Evolutionary conservation across 2,888 invertebrate species (phyloP).

Genomic region (Opisthograptis luteolata): DNA sequence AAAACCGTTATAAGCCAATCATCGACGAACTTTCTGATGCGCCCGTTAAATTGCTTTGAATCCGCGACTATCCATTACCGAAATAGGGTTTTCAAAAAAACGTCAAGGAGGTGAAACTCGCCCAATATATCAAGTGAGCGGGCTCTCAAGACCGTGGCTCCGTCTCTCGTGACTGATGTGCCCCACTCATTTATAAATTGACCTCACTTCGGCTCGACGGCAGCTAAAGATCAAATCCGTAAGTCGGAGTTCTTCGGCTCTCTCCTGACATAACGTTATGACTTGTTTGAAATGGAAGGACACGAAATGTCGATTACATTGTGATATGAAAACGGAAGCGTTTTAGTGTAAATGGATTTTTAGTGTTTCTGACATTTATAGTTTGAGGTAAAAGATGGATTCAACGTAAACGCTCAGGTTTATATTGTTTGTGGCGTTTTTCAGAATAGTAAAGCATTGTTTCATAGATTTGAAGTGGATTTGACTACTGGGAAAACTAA

Average conservation of each 20-base stretch:
- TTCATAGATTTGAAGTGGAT: no score
- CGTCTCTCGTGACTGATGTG: slow-evolving; percentile 67
- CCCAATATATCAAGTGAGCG: slow-evolving; percentile 67
- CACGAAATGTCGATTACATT: slow-evolving; percentile 25
- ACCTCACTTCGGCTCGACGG: slow-evolving; percentile 53
- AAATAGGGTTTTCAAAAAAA: slow-evolving; percentile 69
- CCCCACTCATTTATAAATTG: slow-evolving; percentile 75
- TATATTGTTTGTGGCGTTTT: no score
- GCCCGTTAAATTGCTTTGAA: slow-evolving; percentile 60
- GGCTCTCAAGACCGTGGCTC: slow-evolving; percentile 48
- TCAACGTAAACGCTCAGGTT: not conserved
- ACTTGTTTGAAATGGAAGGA: slow-evolving; percentile 25
- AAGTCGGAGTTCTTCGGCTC: slow-evolving; percentile 26
- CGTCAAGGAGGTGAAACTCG: slow-evolving; percentile 68
- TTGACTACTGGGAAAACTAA: not conserved
- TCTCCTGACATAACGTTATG: slow-evolving; percentile 25
- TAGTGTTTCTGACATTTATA: slow-evolving; percentile 10
- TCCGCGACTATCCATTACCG: slow-evolving; percentile 65
- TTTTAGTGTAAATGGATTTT: slow-evolving; percentile 23
- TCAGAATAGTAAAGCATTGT: no score
- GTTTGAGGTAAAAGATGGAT: slow-evolving; percentile 1
- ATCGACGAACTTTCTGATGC: slow-evolving; percentile 56
- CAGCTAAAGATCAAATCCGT: slow-evolving; percentile 32
- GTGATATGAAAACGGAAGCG: slow-evolving; percentile 23
- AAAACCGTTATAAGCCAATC: slow-evolving; percentile 61